Base-by-base conservation (phyloP, 2,888 invertebrate species). In the Leucozona laternaria region DNA sequence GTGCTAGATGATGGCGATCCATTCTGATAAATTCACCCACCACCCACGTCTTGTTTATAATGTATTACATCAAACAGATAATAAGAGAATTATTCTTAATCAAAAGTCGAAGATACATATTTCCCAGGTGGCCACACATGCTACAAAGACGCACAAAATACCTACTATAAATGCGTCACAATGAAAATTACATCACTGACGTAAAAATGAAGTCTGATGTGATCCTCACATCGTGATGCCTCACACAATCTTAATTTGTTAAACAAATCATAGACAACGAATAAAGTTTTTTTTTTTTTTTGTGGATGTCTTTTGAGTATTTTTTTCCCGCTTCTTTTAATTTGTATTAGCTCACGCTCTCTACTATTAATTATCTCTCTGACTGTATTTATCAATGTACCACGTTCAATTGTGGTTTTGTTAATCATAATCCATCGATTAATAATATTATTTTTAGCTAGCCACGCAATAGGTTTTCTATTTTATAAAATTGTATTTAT, bases 101-200 rank as follows among this genome's bases (percentile, higher is more conserved):
- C 34, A 58, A 77, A 40, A 40, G 40, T 48, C 0, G 5, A 48
- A 17, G n/a, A 77, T 48, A 17, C 11, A 77, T 48, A 68, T 57
- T 34, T 45, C 17, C 76, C 76, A 68, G 66, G 68, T 58, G 66
- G 57, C 17, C 17, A 8, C 66, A 66, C 11, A 66, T 58, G 57
- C n/a, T 15, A 17, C 2, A 45, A 43, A 20, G 17, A 58, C 76
- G 57, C 43, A 45, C 43, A 34, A 60, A 22, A 60, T 0, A 40
- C 13, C n/a, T 0, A 40, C 13, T 22, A 15, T 10, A 11, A 64
- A 43, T 43, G 45, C 45, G 64, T 64, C 28, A 45, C 62, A 64
- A 64, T 64, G 64, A 64, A 64, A 64, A 64, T 64, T 64, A 64
- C 43, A 64, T 64, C 45, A 64, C 45, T 45, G 28, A 28, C 28